Evolutionary conservation across 2,797 vertebrate species (phyloP), one percentile per base, ranked within the genome.

Genomic region (Pseudotriccus pelzelni): DNA sequence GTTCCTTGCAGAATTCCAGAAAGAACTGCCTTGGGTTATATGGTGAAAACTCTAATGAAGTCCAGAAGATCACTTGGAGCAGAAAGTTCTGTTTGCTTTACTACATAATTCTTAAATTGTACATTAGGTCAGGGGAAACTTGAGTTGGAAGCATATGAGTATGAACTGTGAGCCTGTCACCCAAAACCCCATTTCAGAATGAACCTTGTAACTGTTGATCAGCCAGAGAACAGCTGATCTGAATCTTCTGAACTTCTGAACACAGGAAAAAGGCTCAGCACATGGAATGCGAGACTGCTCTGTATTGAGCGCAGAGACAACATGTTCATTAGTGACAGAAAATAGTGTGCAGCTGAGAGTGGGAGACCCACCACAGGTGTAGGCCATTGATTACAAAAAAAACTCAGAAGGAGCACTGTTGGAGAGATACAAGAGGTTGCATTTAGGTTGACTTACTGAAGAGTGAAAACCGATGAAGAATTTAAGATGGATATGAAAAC

Each of bases 371-470:
- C 10, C 36, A 70, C 28, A 77, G 28, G 11, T 9, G 3, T 15
- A 69, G 25, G 14, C 6, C 37, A 60, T 9, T 70, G 39, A 55
- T 59, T 64, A 64, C 28, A 39, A 39, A 62, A 73, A 56, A 50
- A 32, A 1, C 1, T 12, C 21, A 62, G 34, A 37, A 82, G 16
- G 4, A 83, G 4, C 7, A 66, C 16, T 1, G 0, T 14, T 80
- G 36, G 15, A 82, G 62, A 82, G 14, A 11, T 43, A 66, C 6
- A 64, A 73, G 44, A 90, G 2, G 27, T 62, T 93, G 20, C 12
- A 19, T 60, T 83, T 81, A 58, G 13, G 3, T 14, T 90, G 55
- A 55, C 12, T 7, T 81, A 36, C 23, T 75, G 25, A 76, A 59
- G 20, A 63, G 28, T 28, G 10, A 76, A 92, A 84, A 39, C 3